Percentiles rank a stretch among this genome's conserved stretches.
phyloP scores from a whole-genome alignment of 2,888 invertebrate genomes.

The Macrosiphum euphorbiae region DNA sequence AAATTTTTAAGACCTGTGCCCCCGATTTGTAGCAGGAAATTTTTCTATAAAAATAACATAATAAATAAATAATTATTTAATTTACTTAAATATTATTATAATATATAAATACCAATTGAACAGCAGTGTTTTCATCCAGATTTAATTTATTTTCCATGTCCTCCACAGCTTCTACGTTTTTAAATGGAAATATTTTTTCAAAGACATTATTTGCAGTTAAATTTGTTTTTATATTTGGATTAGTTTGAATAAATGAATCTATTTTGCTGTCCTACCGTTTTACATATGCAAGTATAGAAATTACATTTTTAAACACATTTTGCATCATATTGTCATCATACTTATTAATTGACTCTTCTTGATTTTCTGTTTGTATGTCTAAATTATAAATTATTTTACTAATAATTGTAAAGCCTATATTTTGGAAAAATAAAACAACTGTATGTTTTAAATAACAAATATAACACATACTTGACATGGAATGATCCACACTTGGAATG shows the following conservation, averaged over 20 bases:
- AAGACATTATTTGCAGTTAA: neutral
- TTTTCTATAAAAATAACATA: neutral
- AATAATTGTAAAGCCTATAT: neutral
- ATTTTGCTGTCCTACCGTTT: neutral
- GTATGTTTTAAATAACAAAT: no score
- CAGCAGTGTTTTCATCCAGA: neutral
- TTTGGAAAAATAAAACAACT: no score
- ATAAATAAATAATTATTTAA: neutral
- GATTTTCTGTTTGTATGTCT: no score
- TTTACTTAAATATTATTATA: neutral
- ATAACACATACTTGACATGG: no score
- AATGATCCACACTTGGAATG: no score
- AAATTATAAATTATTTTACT: neutral
- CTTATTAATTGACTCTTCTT: no score
- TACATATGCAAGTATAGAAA: neutral
- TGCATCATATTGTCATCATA: neutral
- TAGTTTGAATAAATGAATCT: neutral
- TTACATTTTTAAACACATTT: neutral
- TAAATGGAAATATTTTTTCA: neutral
- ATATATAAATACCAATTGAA: slow-evolving; percentile 1
- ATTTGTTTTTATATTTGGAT: neutral
- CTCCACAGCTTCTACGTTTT: neutral
- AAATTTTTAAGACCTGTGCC: neutral
- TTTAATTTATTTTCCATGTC: slow-evolving; percentile 13
- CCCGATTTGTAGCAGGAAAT: neutral